These are phyloP conservation scores for Ectobius pallidus DNA, from an alignment of 2,888 invertebrate genomes.

Conservation along the genomic window DNA sequence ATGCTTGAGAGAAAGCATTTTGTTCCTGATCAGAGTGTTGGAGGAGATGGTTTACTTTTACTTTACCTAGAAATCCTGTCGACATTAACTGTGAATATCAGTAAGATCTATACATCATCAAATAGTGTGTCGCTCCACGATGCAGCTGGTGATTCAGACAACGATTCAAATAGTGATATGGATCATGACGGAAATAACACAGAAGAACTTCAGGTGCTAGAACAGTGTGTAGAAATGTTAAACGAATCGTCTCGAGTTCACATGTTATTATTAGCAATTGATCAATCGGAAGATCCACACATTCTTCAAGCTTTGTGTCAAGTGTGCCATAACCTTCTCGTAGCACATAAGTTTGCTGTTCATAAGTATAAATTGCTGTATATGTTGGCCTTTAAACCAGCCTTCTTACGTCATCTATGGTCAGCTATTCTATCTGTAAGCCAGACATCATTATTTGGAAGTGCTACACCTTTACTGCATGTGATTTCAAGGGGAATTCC, in stretches of 20 bases:
- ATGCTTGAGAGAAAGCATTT: constrained; percentile 68
- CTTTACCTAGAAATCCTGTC: constrained; percentile 39
- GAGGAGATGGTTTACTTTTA: constrained; percentile 30
- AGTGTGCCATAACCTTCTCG: constrained; percentile 82
- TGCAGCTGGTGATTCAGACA: constrained; percentile 11
- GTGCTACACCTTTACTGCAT: constrained; percentile 65
- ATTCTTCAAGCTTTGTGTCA: constrained; percentile 73
- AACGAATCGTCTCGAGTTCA: constrained; percentile 68
- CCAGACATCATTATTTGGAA: constrained; percentile 58
- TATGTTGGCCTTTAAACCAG: constrained; percentile 78
- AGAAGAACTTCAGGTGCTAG: constrained; percentile 51
- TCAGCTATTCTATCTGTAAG: constrained; percentile 56
- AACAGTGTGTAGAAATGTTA: constrained; percentile 67
- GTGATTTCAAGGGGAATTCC: constrained; percentile 71
- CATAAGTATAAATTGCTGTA: constrained; percentile 84
- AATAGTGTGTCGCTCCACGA: background rate
- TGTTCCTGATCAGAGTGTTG: constrained; percentile 34
- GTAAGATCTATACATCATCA: constrained; percentile 8
- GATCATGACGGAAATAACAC: constrained; percentile 23
- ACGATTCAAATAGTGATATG: constrained; percentile 38
- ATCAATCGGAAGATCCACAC: constrained; percentile 54
- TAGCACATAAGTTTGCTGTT: constrained; percentile 80
- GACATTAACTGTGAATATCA: constrained; percentile 38
- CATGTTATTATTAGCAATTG: constrained; percentile 59
- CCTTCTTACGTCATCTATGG: constrained; percentile 80